Evolutionary conservation across 2,888 invertebrate genomes (phyloP), one percentile per base, ranked within the genome.

Genomic region (Trissolcus japonicus): DNA sequence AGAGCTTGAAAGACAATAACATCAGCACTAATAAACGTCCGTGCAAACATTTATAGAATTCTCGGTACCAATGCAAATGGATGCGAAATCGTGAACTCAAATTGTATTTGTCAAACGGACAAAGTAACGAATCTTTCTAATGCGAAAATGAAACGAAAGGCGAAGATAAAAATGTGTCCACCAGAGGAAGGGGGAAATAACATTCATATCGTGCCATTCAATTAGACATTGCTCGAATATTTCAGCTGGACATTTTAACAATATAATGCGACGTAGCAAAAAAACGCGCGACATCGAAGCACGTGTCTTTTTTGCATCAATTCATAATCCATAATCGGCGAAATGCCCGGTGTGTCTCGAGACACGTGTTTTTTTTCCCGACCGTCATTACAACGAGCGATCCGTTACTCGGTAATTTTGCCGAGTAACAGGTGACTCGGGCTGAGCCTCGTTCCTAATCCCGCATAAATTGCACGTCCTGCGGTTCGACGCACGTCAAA

Each of bases 391-490:
- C 60, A 72, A 72, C 66, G 68, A 46, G 51, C 66, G 78, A 71
- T 60, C 78, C 78, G 78, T 78, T 78, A 78, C 59, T 71, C 40
- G 14, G 75, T 63, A 57, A 78, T 78, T 75, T 75, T 62, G 69
- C 67, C 71, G 71, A 75, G 78, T 74, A 69, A 68, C 78, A 78
- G 78, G 65, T 78, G 78, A 78, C 78, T 71, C 73, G 66, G 69
- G 60, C 69, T 63, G 43, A 43, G 56, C 59, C 51, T 19, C 72
- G 75, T 75, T 56, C 75, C 72, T 79, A 73, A 79, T 79, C 76
- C 76, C 68, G 67, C 63, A 76, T 79, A 76, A 79, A 76, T 79
- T 76, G 76, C 72, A 60, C 61, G 65, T 78, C 73, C 78, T 61
- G 69, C 60, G 41, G 60, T 74, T 74, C 62, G 66, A 71, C 54